These are phyloP conservation scores for Eurosta solidaginis DNA, from an alignment of 1,140 invertebrate genomes.

Conservation along the genomic window DNA sequence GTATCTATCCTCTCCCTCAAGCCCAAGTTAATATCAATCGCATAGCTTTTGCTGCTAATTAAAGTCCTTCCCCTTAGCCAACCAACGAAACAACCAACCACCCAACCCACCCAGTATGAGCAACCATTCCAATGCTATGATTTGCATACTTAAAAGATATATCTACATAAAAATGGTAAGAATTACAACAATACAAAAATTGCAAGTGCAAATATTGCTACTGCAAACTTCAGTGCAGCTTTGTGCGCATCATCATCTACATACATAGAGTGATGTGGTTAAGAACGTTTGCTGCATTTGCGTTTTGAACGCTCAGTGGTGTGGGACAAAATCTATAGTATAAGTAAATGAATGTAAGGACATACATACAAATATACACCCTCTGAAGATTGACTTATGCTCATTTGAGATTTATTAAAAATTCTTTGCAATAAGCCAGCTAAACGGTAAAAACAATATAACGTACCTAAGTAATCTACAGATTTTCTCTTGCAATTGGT, in stretches of 20 bases:
- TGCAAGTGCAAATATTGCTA: not conserved
- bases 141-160: not conserved
- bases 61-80: not conserved
- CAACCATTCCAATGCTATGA: not conserved
- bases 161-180: not conserved
- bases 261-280: too few species aligned
- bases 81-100: not conserved
- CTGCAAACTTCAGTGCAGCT: conserved; percentile 6
- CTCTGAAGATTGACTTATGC: conserved; percentile 4
- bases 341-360: not conserved
- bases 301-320: not conserved
- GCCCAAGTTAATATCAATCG: conserved; percentile 16
- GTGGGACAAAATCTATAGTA: not conserved
- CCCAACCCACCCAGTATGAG: too few species aligned
- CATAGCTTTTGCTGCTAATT: conserved; percentile 25
- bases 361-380: too few species aligned
- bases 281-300: not conserved
- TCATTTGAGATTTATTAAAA: conserved; percentile 31
- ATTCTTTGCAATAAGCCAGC: conserved; percentile 19
- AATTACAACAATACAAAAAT: not conserved
- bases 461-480: not conserved
- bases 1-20: not conserved
- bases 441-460: not conserved
- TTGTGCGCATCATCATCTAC: not conserved
- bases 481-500: not conserved